Percentiles rank a stretch among this genome's conserved stretches.
phyloP scores from a whole-genome alignment of 2,888 invertebrate genomes.

The Ischnus inquisitorius region DNA sequence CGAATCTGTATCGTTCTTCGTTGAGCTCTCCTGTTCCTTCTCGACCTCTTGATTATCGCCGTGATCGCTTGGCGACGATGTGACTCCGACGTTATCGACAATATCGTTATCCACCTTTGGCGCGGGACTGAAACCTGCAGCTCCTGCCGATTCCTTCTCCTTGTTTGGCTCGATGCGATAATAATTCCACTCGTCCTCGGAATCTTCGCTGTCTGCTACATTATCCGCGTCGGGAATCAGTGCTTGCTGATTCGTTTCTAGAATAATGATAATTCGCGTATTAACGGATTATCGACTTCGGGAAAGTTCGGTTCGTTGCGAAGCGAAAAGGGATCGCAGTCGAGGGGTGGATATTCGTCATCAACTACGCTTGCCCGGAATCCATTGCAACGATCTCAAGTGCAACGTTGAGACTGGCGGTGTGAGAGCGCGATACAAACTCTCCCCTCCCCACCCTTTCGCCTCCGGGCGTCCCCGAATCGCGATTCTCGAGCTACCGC shows the following conservation, averaged over 20 bases:
- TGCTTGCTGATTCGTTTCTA: conserved; percentile 81
- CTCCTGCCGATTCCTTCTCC: conserved; percentile 85
- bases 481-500: conserved; percentile 77
- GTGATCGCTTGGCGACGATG: conserved; percentile 50
- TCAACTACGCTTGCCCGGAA: conserved; percentile 35
- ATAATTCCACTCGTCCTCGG: conserved; percentile 96
- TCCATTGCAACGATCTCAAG: conserved; percentile 58
- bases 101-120: conserved; percentile 85
- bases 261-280: conserved; percentile 61
- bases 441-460: conserved; percentile 46
- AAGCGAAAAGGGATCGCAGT: background rate
- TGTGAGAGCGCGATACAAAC: conserved; percentile 39
- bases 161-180: conserved; percentile 90
- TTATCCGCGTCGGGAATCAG: conserved; percentile 87
- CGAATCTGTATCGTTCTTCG: conserved; percentile 53
- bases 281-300: background rate
- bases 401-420: conserved; percentile 55
- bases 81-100: conserved; percentile 84
- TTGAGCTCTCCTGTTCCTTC: conserved; percentile 58
- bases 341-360: conserved; percentile 8
- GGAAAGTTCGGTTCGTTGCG: background rate
- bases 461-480: conserved; percentile 73
- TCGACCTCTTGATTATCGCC: conserved; percentile 64
- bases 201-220: conserved; percentile 92
- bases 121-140: conserved; percentile 68